Base-by-base conservation (phyloP, 2,797 vertebrate genomes). In the Tinamus major region DNA sequence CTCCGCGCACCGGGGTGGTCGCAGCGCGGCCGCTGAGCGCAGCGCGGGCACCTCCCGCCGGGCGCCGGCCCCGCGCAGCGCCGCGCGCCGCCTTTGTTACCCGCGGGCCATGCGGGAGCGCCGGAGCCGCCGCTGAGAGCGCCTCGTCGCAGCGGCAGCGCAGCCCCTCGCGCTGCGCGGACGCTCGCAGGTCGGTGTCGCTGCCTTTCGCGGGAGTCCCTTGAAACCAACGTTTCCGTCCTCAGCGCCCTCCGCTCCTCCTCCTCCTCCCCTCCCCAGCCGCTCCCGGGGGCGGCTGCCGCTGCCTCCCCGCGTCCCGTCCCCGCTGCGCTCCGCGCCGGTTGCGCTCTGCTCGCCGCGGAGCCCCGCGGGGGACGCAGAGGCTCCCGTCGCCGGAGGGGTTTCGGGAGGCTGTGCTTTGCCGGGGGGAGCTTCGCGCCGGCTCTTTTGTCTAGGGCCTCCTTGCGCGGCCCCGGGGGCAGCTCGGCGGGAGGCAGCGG, bases 111-210 rank as follows among this genome's bases (percentile, higher is more conserved):
- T 96, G 97, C 94, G 96, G 96, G 96, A 96, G 96, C 96, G 42
- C 96, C 81, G 96, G 94, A 97, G 97, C 97, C 94, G 96, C 95
- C 97, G 96, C 96, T 97, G 97, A 98, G 97, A 97, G 97, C 96
- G 96, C 91, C 97, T 97, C 96, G 96, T 96, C 94, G 42, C 42
- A 44, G 42, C 42, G 42, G 42, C 42, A 44, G 42, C 42, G 42
- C 42, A 44, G 42, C 42, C 42, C 42, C 16, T 14, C 42, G 42
- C 42, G 42, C 42, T 6, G 42, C 42, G 42, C 86, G 94, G 96
- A 96, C 93, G 93, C 94, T 93, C 96, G 92, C 97, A 98, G 97
- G 97, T 98, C 97, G 97, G 97, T 97, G 97, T 96, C 90, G 90
- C 96, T 97, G 92, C 95, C 96, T 97, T 97, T 96, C 96, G 92